These are phyloP conservation scores for Notarius lentiginosus DNA, from an alignment of 2,113 vertebrate genomes.

Conservation along the genomic window DNA sequence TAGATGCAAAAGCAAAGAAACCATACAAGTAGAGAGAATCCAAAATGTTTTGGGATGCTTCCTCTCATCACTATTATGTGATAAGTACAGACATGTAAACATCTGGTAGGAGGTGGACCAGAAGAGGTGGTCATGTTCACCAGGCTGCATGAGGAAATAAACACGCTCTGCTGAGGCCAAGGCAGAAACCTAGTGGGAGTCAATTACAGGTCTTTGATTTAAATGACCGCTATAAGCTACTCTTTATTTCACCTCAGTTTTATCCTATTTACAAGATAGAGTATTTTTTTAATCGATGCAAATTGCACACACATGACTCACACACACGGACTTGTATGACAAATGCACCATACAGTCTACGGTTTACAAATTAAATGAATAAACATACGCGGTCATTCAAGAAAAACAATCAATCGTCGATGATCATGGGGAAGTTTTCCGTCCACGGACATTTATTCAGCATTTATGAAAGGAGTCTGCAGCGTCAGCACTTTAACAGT, in stretches of 20 bases:
- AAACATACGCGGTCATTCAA: not conserved
- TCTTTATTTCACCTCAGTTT: not conserved
- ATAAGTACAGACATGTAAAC: constrained; percentile 6
- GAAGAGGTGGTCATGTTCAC: not conserved
- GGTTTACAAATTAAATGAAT: not conserved
- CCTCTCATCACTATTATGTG: not conserved
- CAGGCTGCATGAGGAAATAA: too few relatives aligned
- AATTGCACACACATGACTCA: not conserved
- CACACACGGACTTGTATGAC: not conserved
- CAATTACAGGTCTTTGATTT: not conserved
- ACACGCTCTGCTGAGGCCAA: not conserved
- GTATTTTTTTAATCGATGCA: not conserved
- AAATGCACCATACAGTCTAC: not conserved
- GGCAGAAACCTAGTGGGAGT: not conserved
- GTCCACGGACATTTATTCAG: not conserved
- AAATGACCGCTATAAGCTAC: not conserved
- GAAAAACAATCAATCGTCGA: not conserved
- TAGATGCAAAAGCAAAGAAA: not conserved
- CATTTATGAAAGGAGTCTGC: not conserved
- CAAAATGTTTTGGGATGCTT: constrained; percentile 1
- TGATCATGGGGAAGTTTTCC: not conserved
- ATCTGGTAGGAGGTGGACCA: not conserved
- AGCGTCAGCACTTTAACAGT: not conserved
- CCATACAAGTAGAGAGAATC: not conserved
- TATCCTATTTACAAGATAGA: not conserved